These are phyloP conservation scores for Steinernema khuongi DNA, from an alignment of 1,140 invertebrate species.

Conservation along the genomic window DNA sequence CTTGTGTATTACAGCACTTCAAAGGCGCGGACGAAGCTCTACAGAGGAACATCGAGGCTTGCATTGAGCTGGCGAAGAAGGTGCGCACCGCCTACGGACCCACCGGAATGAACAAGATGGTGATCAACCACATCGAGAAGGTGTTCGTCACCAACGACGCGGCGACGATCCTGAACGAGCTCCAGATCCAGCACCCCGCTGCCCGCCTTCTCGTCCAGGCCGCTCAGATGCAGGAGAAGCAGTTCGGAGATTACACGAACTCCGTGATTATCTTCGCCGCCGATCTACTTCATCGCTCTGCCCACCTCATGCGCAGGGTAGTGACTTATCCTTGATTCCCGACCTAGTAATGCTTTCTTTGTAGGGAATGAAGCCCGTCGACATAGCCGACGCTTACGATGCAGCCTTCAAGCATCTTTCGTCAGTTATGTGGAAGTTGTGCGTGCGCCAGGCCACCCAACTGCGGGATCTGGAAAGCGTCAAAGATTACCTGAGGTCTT, in stretches of 20 bases:
- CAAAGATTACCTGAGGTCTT: conserved; percentile 68
- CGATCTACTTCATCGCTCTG: no score
- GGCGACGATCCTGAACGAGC: conserved; percentile 87
- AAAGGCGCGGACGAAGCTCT: conserved; percentile 95
- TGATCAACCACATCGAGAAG: conserved; percentile 98
- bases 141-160: conserved; percentile 99
- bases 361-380: conserved; percentile 84
- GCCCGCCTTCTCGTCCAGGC: conserved; percentile 92
- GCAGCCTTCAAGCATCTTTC: conserved; percentile 78
- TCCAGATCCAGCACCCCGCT: conserved; percentile 98
- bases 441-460: conserved; percentile 74
- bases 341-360: no score
- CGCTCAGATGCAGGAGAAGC: conserved; percentile 84
- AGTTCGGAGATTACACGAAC: conserved; percentile 88
- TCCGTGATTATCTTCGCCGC: conserved; percentile 85
- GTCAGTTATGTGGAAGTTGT: conserved; percentile 66
- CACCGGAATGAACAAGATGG: conserved; percentile 97
- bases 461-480: conserved; percentile 64
- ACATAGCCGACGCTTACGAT: conserved; percentile 93
- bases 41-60: conserved; percentile 87
- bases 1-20: conserved; percentile 72
- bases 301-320: no score
- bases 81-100: conserved; percentile 93
- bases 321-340: no score
- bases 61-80: conserved; percentile 88